phyloP scores from a whole-genome alignment of 1,140 invertebrate species.

The Drosophila kepulauana region DNA sequence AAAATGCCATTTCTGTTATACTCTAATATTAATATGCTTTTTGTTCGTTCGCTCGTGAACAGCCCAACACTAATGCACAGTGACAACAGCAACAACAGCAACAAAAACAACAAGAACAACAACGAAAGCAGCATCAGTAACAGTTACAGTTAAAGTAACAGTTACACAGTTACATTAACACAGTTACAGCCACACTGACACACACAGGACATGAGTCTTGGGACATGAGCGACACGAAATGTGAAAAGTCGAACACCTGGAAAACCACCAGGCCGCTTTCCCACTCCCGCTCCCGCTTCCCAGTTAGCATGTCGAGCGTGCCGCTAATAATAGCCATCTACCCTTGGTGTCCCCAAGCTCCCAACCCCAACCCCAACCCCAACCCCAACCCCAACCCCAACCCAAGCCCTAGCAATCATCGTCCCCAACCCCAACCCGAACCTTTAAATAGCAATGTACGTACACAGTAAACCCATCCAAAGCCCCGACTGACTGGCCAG shows the following conservation, averaged over 20 bases:
- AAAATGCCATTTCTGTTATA: no score
- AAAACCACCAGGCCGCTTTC: slow-evolving; percentile 1
- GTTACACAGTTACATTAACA: slow-evolving; percentile 13
- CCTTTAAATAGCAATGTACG: neutral
- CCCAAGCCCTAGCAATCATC: no score
- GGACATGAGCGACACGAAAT: slow-evolving; percentile 45
- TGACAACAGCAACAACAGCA: neutral
- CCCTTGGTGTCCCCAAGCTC: slow-evolving; percentile 20
- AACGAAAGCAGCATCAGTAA: neutral
- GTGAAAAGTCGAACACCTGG: slow-evolving; percentile 51
- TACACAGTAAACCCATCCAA: neutral
- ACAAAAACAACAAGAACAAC: no score
- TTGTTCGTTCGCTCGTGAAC: no score
- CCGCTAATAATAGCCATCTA: slow-evolving; percentile 73
- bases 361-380: neutral
- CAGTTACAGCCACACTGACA: slow-evolving; percentile 18
- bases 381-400: neutral
- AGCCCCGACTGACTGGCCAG: slow-evolving; percentile 8
- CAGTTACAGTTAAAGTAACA: slow-evolving; percentile 15
- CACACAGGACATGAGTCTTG: slow-evolving; percentile 38
- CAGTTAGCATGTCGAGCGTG: slow-evolving; percentile 73
- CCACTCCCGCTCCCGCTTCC: neutral
- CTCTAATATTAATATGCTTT: no score
- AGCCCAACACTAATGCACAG: neutral
- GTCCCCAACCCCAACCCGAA: neutral